phyloP scores from a whole-genome alignment of 2,113 vertebrate genomes.

The Morone chrysops region DNA sequence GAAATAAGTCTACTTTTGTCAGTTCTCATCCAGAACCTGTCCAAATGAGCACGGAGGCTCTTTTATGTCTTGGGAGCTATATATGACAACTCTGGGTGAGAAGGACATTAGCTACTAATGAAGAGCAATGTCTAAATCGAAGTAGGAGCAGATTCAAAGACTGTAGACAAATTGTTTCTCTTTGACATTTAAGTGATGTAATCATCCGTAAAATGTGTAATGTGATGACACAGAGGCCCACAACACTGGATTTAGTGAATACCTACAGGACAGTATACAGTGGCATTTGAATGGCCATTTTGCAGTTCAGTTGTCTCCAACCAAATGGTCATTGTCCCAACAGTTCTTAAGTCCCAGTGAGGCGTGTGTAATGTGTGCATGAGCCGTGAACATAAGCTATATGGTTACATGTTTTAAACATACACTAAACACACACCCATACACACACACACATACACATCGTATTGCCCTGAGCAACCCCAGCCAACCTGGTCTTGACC shows the following conservation, averaged over 20 bases:
- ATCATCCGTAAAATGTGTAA: background rate
- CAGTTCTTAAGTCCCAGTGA: slow-evolving; percentile 55
- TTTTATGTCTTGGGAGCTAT: background rate
- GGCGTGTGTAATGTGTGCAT: slow-evolving; percentile 66
- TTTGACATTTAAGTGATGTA: background rate
- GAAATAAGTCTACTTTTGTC: background rate
- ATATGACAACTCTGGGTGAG: background rate
- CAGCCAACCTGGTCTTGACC: background rate
- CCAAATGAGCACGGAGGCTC: background rate
- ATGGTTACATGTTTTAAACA: slow-evolving; percentile 51
- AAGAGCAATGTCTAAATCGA: background rate
- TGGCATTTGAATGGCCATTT: too few relatives aligned
- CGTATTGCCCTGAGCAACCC: background rate
- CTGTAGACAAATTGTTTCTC: background rate
- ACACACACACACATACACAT: background rate
- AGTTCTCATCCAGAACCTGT: background rate
- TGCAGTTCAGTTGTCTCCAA: slow-evolving; percentile 4
- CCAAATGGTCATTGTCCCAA: slow-evolving; percentile 46
- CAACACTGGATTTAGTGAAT: background rate
- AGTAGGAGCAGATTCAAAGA: background rate
- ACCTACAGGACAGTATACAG: too few relatives aligned
- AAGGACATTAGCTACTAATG: background rate
- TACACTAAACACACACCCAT: background rate
- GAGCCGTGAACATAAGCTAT: slow-evolving; percentile 63
- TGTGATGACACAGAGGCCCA: background rate